Evolutionary conservation across 2,797 vertebrate genomes (phyloP).

Genomic region (Lindbergichthys nudifrons): DNA sequence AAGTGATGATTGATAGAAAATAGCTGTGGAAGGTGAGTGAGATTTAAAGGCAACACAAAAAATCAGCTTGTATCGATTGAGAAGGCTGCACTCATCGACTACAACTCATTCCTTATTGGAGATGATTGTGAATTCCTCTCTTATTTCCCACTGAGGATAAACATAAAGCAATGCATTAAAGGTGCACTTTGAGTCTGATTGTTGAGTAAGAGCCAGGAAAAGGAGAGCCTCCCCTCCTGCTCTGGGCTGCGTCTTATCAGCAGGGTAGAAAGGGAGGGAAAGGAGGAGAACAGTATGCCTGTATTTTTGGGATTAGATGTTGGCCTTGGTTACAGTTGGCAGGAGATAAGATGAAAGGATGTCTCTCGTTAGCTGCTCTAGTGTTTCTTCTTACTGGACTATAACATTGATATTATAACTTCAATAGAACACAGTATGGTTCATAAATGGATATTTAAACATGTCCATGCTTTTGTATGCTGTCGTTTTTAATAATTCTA

Average conservation of each 20-base stretch:
- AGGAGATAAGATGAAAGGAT: conserved; percentile 51
- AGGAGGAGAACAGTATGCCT: conserved; percentile 45
- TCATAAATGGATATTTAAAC: neutral
- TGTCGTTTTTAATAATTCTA: neutral
- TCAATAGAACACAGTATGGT: neutral
- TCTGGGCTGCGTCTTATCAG: conserved; percentile 43
- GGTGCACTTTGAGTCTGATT: conserved; percentile 38
- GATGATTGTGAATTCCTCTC: conserved; percentile 25
- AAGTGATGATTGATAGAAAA: conserved; percentile 61
- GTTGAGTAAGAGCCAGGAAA: conserved; percentile 31
- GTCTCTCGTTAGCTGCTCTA: conserved; percentile 30
- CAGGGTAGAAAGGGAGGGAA: conserved; percentile 20
- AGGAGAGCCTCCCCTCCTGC: conserved; percentile 32
- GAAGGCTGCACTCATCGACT: conserved; percentile 32
- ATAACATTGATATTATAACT: conserved; percentile 3
- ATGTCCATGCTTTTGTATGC: neutral
- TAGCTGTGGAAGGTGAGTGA: conserved; percentile 35
- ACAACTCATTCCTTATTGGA: conserved; percentile 25
- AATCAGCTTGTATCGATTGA: conserved; percentile 38
- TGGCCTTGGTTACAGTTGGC: conserved; percentile 53
- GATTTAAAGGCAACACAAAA: conserved; percentile 50
- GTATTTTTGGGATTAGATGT: conserved; percentile 61
- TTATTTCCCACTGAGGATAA: conserved; percentile 43
- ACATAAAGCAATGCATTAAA: conserved; percentile 42
- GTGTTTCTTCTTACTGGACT: conserved; percentile 31